These are phyloP conservation scores for Xenopus petersii DNA, from an alignment of 2,797 vertebrate genomes.

Conservation along the genomic window DNA sequence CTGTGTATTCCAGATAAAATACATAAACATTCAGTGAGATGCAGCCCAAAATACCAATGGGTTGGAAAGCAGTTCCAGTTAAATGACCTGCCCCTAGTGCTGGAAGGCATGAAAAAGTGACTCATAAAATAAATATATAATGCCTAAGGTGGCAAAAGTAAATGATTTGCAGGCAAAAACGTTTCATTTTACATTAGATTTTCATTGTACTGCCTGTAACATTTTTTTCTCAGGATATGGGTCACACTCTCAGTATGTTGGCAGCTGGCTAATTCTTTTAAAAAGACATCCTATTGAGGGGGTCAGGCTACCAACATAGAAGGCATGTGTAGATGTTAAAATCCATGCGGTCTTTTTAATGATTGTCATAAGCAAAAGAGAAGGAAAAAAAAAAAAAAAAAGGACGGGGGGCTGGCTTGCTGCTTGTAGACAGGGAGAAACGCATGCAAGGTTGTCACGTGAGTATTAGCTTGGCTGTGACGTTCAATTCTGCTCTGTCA, in stretches of 20 bases:
- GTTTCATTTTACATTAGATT: no score
- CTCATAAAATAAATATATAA: no score
- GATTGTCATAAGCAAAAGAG: constrained; percentile 16
- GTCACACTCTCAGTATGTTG: not conserved
- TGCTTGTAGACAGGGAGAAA: constrained; percentile 68
- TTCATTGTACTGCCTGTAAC: no score
- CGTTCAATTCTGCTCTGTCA: constrained; percentile 80
- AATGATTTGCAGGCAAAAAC: no score
- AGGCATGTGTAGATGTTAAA: not conserved
- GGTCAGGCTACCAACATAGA: not conserved
- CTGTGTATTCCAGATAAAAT: no score
- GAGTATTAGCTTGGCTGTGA: constrained; percentile 73
- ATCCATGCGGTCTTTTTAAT: constrained; percentile 15
- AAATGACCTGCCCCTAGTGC: no score
- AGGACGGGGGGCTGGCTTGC: constrained; percentile 41
- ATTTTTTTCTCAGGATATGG: no score
- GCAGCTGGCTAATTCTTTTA: not conserved
- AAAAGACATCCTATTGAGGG: not conserved
- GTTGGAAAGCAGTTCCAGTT: no score
- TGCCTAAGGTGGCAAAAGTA: no score
- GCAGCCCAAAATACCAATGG: no score
- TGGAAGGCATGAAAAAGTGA: no score
- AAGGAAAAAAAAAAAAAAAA: not conserved
- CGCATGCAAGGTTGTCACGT: constrained; percentile 79
- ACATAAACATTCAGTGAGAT: no score